Evolutionary conservation across 2,888 invertebrate species (phyloP).

Genomic region (Leucozona laternaria): DNA sequence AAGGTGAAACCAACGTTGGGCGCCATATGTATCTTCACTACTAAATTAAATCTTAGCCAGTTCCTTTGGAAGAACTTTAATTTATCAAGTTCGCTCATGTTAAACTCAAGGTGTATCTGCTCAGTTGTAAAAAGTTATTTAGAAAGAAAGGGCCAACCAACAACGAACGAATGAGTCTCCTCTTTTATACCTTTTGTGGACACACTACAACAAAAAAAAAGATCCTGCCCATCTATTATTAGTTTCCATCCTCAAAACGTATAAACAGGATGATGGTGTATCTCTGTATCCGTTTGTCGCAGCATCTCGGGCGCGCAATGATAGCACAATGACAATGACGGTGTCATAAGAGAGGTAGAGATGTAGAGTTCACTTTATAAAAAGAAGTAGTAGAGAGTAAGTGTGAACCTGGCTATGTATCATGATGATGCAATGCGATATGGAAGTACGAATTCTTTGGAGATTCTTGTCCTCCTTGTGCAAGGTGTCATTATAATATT

Average conservation of each 20-base stretch:
- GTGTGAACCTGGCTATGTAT: slow-evolving; percentile 59
- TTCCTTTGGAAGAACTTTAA: background rate
- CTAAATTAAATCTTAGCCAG: background rate
- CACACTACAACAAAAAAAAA: slow-evolving; percentile 25
- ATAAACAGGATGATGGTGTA: slow-evolving; percentile 29
- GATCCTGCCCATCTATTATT: slow-evolving; percentile 71
- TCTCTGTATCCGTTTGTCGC: slow-evolving; percentile 72
- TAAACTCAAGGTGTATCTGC: slow-evolving; percentile 34
- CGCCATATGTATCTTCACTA: background rate
- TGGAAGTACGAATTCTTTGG: slow-evolving; percentile 51
- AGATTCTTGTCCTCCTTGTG: slow-evolving; percentile 24
- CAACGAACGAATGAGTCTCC: slow-evolving; percentile 16
- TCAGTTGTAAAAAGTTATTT: slow-evolving; percentile 65
- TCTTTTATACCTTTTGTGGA: slow-evolving; percentile 31
- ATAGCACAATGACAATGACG: slow-evolving; percentile 69
- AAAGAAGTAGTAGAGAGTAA: background rate
- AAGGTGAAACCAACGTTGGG: background rate
- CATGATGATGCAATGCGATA: slow-evolving; percentile 75
- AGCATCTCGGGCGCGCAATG: slow-evolving; percentile 56
- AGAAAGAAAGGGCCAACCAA: slow-evolving; percentile 62
- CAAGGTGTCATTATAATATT: slow-evolving; percentile 65
- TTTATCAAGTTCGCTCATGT: background rate
- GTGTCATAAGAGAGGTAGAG: slow-evolving; percentile 42
- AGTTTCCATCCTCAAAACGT: slow-evolving; percentile 52
- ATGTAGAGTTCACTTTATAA: slow-evolving; percentile 4